These are phyloP conservation scores for Oxycera nigricornis DNA, from an alignment of 2,888 invertebrate genomes.

Conservation along the genomic window DNA sequence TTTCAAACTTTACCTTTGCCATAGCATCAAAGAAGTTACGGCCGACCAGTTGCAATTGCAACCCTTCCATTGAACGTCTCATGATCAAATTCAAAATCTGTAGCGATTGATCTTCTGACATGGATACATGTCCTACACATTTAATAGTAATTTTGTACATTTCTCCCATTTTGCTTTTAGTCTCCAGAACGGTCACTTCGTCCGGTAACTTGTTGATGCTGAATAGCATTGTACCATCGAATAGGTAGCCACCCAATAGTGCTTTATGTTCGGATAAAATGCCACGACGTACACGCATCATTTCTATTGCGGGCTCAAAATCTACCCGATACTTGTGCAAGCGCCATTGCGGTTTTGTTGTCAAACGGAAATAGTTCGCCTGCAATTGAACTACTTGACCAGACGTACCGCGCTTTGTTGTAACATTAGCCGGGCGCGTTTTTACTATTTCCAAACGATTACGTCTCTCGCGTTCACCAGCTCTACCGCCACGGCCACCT, in stretches of 20 bases:
- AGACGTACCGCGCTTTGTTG: slow-evolving; percentile 61
- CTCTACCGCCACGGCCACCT: background rate
- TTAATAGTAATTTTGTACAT: slow-evolving; percentile 66
- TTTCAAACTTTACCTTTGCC: slow-evolving; percentile 66
- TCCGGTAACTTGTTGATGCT: slow-evolving; percentile 67
- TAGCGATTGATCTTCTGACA: slow-evolving; percentile 73
- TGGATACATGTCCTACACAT: slow-evolving; percentile 69
- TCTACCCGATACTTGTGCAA: slow-evolving; percentile 79
- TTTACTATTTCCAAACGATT: slow-evolving; percentile 53
- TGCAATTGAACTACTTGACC: slow-evolving; percentile 65
- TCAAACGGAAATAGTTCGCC: slow-evolving; percentile 75
- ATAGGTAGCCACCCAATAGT: slow-evolving; percentile 72
- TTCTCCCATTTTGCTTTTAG: slow-evolving; percentile 65
- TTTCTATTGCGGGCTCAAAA: slow-evolving; percentile 74
- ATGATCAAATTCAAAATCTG: slow-evolving; percentile 83
- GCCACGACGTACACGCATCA: slow-evolving; percentile 68
- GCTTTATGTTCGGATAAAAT: slow-evolving; percentile 68
- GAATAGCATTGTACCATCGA: slow-evolving; percentile 78
- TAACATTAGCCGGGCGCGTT: slow-evolving; percentile 55
- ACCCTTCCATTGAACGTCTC: slow-evolving; percentile 65
- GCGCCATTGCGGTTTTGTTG: slow-evolving; percentile 72
- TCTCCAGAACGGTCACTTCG: slow-evolving; percentile 69
- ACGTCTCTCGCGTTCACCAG: slow-evolving; percentile 30
- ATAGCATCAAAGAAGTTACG: slow-evolving; percentile 76
- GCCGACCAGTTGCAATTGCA: slow-evolving; percentile 74